These are phyloP conservation scores for Hyles euphorbiae DNA, from an alignment of 1,140 invertebrate species.

Conservation along the genomic window DNA sequence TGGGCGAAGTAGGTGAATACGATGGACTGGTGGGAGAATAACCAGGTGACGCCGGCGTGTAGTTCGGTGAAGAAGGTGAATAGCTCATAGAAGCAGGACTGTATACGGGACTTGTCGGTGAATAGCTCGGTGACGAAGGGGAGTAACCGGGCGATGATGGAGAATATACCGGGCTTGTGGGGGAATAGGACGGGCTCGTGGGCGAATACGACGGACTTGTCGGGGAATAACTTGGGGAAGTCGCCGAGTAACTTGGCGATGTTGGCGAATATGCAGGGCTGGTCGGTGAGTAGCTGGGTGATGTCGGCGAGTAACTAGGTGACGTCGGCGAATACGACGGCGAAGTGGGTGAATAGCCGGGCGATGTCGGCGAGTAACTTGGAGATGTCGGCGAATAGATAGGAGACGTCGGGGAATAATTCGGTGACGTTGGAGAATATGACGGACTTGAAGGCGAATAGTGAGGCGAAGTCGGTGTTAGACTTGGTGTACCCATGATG, in stretches of 20 bases:
- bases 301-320: constrained; percentile 85
- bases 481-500: constrained; percentile 81
- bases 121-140: constrained; percentile 87
- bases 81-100: constrained; percentile 87
- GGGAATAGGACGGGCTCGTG: constrained; percentile 84
- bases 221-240: constrained; percentile 84
- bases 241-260: constrained; percentile 82
- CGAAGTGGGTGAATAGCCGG: constrained; percentile 86
- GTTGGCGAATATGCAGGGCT: constrained; percentile 84
- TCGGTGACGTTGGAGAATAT: constrained; percentile 88
- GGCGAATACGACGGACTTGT: constrained; percentile 86
- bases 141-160: constrained; percentile 89
- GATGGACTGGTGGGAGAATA: constrained; percentile 88
- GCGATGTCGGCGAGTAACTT: constrained; percentile 84
- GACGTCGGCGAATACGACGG: constrained; percentile 86
- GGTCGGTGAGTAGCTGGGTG: constrained; percentile 86
- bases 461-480: constrained; percentile 86
- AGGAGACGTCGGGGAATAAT: constrained; percentile 82
- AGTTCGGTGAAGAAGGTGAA: constrained; percentile 85
- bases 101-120: constrained; percentile 81
- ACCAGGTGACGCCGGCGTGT: constrained; percentile 87
- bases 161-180: constrained; percentile 80
- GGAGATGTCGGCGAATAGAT: constrained; percentile 86
- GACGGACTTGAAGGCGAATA: constrained; percentile 90
- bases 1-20: constrained; percentile 81